Evolutionary conservation across 2,888 invertebrate genomes (phyloP).

Genomic region (Drosophila mayaguana): DNA sequence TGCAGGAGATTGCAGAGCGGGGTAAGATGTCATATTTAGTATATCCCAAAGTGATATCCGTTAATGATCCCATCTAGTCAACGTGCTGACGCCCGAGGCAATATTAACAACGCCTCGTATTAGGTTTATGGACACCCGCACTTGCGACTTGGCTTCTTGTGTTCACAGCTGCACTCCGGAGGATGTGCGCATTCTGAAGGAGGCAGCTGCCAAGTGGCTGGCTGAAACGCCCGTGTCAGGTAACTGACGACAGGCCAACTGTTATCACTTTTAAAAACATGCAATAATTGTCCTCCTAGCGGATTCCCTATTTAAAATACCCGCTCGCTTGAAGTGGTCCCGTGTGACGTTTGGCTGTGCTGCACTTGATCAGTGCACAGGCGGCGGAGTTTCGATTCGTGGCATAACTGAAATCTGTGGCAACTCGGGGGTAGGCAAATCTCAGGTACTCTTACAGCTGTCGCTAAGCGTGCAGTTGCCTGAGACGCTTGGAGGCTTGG

Average conservation of each 20-base stretch:
- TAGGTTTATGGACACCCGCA: constrained; percentile 67
- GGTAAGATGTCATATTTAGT: constrained; percentile 50
- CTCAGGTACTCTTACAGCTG: constrained; percentile 90
- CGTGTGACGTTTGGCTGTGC: constrained; percentile 86
- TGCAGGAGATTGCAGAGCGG: constrained; percentile 72
- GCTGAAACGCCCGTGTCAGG: constrained; percentile 68
- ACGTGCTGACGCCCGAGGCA: constrained; percentile 76
- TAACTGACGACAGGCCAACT: constrained; percentile 24
- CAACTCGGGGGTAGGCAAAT: constrained; percentile 90
- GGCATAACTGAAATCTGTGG: constrained; percentile 92
- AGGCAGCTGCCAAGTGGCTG: constrained; percentile 83
- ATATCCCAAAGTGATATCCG: constrained; percentile 2
- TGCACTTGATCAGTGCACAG: constrained; percentile 87
- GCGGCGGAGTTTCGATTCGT: constrained; percentile 88
- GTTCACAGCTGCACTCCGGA: constrained; percentile 73
- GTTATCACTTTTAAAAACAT: neutral
- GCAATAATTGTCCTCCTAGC: constrained; percentile 34
- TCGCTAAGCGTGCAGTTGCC: constrained; percentile 88
- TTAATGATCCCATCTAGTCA: constrained; percentile 60
- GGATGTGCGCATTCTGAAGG: constrained; percentile 81
- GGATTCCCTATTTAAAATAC: constrained; percentile 62
- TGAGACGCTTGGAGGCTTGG: constrained; percentile 86
- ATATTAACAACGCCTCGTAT: constrained; percentile 71
- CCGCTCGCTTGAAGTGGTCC: constrained; percentile 75
- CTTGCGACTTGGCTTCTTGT: constrained; percentile 36